Evolutionary conservation across 92 coral and sea anemone species (phyloP).

Genomic region (Phymanthus crucifer): DNA sequence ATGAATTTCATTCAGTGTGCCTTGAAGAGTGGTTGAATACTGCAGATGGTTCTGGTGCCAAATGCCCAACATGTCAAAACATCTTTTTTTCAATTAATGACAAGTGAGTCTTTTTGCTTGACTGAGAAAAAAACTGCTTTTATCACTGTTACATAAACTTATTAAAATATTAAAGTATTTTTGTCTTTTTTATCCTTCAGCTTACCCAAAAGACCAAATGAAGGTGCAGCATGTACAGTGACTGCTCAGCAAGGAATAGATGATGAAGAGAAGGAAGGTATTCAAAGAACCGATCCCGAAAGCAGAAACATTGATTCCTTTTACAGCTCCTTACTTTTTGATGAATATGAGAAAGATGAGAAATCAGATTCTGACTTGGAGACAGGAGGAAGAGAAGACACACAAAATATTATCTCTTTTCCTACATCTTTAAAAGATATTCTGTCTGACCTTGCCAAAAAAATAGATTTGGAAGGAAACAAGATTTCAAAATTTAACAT

Average conservation of each 20-base stretch:
- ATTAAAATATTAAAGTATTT: not conserved
- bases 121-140: not conserved
- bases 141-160: not conserved
- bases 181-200: not conserved
- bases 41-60: constrained; percentile 21
- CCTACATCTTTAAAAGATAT: constrained; percentile 42
- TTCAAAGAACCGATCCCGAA: constrained; percentile 19
- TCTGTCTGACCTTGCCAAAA: constrained; percentile 43
- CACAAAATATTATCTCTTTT: constrained; percentile 10
- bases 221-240: constrained; percentile 7
- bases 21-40: constrained; percentile 29
- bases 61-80: constrained; percentile 8
- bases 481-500: constrained; percentile 62
- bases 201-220: not conserved
- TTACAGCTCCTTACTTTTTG: constrained; percentile 55
- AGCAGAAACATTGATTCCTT: constrained; percentile 41
- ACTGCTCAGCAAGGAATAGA: constrained; percentile 4
- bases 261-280: constrained; percentile 14
- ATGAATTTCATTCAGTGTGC: constrained; percentile 24
- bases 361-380: constrained; percentile 54
- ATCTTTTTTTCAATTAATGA: constrained; percentile 16
- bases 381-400: constrained; percentile 25
- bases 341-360: constrained; percentile 24
- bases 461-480: constrained; percentile 18
- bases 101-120: constrained; percentile 26